Base-by-base conservation (phyloP, 2,113 vertebrate species). In the Trematomus loennbergii region DNA sequence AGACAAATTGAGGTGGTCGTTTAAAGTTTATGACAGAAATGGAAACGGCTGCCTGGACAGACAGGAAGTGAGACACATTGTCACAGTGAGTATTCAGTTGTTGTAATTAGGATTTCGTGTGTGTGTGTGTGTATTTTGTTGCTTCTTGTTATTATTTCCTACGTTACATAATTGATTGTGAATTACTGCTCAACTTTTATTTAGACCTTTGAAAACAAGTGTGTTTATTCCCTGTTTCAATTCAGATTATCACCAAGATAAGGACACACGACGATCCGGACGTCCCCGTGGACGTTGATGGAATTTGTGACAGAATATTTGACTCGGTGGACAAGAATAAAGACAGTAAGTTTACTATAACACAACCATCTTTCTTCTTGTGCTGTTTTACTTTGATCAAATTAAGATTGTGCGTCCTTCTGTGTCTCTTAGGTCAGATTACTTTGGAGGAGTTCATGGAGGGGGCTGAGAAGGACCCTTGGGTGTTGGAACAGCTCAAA, bases 1-100 rank as follows among this genome's bases (percentile, higher is more conserved):
- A 75, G 96, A 97, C 90, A 96, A 96, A 33, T 53, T 97, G 59
- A 94, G 79, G 13, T 97, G 96, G 96, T 96, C 96, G 43, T 97
- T 97, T 80, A 97, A 96, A 72, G 95, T 96, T 12, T 97, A 96
- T 13, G 96, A 97, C 85, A 90, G 93, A 3, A 95, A 96, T 36
- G 96, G 96, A 53, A 96, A 96, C 0, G 96, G 96, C 65, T 93
- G 93, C 12, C 91, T 97, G 36, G 96, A 96, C 81, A 91, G 90
- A 18, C 78, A 92, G 2, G 96, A 97, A 72, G 79, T 97, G 33
- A 67, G 10, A 45, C 75, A 77, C 46, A 29, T 92, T 0, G 1
- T 92, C 54, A 79, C n/a, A 87, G 96, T 96, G 74, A 76, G 87
- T 67, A 9, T 18, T 72, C 17, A 20, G 1, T 2, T 9, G 15